Conservation (phyloP, 2,113 vertebrate genomes). For the Paralichthys olivaceus region DNA sequence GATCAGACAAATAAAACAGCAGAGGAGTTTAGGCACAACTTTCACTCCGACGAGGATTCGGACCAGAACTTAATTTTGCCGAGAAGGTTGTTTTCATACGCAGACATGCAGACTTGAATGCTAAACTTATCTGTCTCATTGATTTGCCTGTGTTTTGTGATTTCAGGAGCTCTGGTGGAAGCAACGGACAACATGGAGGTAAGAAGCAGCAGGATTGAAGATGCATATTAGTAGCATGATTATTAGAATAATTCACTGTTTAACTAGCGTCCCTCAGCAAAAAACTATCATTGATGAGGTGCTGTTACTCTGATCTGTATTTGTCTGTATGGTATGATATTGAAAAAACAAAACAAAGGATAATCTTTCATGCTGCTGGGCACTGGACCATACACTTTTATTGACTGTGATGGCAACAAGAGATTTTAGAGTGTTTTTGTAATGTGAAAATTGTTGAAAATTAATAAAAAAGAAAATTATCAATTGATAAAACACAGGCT, state of each 20-base stretch:
- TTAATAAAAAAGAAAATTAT: too few relatives aligned
- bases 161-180: background rate
- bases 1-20: too few relatives aligned
- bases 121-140: background rate
- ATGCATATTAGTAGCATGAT: background rate
- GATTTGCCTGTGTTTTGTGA: background rate
- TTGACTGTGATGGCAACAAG: too few relatives aligned
- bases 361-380: too few relatives aligned
- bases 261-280: too few relatives aligned
- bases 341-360: too few relatives aligned
- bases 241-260: background rate
- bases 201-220: rapidly evolving
- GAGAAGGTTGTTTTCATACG: background rate
- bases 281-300: too few relatives aligned
- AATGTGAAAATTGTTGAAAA: too few relatives aligned
- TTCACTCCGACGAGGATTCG: background rate
- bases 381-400: too few relatives aligned
- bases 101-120: slow-evolving; percentile 25
- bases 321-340: too few relatives aligned
- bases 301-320: too few relatives aligned
- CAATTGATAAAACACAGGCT: background rate
- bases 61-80: background rate
- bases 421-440: too few relatives aligned
- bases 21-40: background rate
- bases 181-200: slow-evolving; percentile 17